Conservation (phyloP, 2,113 vertebrate genomes). For the Amazona vittata region DNA sequence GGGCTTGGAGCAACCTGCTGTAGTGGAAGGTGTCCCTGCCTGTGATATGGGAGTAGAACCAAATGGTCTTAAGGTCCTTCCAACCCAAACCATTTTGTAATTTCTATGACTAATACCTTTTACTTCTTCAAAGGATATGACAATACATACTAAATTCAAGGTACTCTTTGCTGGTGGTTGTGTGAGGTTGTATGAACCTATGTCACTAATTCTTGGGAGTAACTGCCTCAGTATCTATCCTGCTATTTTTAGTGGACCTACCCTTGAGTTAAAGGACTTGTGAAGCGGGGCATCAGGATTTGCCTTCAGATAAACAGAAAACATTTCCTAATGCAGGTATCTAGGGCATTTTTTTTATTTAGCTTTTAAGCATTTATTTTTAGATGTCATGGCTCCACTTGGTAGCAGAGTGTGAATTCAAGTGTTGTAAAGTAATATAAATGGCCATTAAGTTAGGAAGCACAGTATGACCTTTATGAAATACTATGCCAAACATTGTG, state of each 20-base stretch:
- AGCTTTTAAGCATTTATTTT: constrained; percentile 60
- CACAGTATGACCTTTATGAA: constrained; percentile 55
- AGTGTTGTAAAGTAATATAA: constrained; percentile 62
- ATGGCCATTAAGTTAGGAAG: constrained; percentile 58
- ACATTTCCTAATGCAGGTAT: constrained; percentile 21
- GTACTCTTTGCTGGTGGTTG: background rate
- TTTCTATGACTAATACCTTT: background rate
- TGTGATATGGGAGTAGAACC: background rate
- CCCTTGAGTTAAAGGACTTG: background rate
- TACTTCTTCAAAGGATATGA: background rate
- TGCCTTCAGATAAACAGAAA: constrained; percentile 24
- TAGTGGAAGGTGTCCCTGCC: background rate
- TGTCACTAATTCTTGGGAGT: background rate
- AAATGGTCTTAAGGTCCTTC: background rate
- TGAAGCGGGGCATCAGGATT: background rate
- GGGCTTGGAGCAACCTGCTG: background rate
- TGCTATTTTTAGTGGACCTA: background rate
- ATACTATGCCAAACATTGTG: constrained; percentile 48
- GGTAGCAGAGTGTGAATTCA: constrained; percentile 47
- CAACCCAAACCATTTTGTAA: background rate
- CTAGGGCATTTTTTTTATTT: constrained; percentile 11
- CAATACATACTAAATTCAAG: background rate
- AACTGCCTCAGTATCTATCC: background rate
- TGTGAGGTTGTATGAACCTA: background rate
- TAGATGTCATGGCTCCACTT: constrained; percentile 31